These are phyloP conservation scores for Cataglyphis cursor DNA, from an alignment of 2,888 invertebrate genomes.

Conservation along the genomic window DNA sequence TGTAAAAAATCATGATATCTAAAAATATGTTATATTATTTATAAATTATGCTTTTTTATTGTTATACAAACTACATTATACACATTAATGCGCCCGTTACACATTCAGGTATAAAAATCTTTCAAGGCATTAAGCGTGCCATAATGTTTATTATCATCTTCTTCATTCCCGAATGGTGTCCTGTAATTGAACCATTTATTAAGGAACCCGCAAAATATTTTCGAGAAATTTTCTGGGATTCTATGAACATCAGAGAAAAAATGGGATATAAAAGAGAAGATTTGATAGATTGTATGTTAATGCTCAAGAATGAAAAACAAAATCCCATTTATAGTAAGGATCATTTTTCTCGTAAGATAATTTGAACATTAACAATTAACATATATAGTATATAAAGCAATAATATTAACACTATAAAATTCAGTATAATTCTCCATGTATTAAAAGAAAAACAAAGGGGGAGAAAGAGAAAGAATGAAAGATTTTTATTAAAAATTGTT, in stretches of 20 bases:
- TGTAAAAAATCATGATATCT: not conserved
- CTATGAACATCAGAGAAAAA: slow-evolving; percentile 75
- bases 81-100: not conserved
- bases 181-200: slow-evolving; percentile 69
- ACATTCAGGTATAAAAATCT: slow-evolving; percentile 71
- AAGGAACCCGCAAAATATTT: slow-evolving; percentile 76
- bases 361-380: not conserved
- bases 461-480: not conserved
- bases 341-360: not conserved
- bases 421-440: not conserved
- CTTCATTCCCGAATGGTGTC: slow-evolving; percentile 75
- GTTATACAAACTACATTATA: not conserved
- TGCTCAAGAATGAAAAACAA: slow-evolving; percentile 78
- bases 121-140: slow-evolving; percentile 74
- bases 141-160: slow-evolving; percentile 76
- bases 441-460: not conserved
- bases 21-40: not conserved
- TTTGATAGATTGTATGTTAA: slow-evolving; percentile 77
- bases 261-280: slow-evolving; percentile 75
- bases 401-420: not conserved
- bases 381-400: not conserved
- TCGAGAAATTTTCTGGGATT: slow-evolving; percentile 77
- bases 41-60: not conserved
- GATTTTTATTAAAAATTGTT: not conserved
- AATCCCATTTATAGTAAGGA: slow-evolving; percentile 75